Percentiles rank a stretch among this genome's conserved stretches.
These are phyloP conservation scores for Eremophila alpestris DNA, from an alignment of 2,797 vertebrate species.

Conservation along the genomic window DNA sequence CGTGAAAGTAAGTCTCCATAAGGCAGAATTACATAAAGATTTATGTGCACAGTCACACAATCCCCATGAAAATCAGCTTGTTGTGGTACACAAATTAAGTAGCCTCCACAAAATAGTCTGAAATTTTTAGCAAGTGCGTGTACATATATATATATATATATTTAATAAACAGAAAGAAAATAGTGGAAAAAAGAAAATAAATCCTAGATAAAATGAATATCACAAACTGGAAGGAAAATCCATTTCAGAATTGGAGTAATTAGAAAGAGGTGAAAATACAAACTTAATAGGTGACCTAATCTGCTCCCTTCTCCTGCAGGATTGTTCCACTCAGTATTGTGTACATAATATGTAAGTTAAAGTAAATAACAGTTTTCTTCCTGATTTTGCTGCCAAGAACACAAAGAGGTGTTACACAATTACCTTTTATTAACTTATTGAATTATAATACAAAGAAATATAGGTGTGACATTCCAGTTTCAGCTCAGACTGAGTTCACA, in stretches of 20 bases:
- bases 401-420: background rate
- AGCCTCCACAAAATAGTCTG: conserved; percentile 6
- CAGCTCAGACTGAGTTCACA: conserved; percentile 25
- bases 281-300: background rate
- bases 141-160: background rate
- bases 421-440: background rate
- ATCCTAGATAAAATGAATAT: background rate
- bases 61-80: conserved; percentile 49
- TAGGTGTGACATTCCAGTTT: background rate
- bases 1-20: background rate
- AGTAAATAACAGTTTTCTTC: background rate
- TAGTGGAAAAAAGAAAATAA: background rate
- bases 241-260: background rate
- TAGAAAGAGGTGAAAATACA: background rate
- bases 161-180: background rate
- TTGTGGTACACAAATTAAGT: conserved; percentile 41
- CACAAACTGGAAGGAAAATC: background rate
- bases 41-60: background rate
- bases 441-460: conserved; percentile 24
- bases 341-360: background rate
- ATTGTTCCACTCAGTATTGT: background rate
- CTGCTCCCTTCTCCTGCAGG: background rate
- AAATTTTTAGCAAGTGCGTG: background rate
- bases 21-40: conserved; percentile 51
- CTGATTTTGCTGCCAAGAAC: background rate